Base-by-base conservation (phyloP, 1,140 invertebrate genomes). In the Camponotus floridanus region DNA sequence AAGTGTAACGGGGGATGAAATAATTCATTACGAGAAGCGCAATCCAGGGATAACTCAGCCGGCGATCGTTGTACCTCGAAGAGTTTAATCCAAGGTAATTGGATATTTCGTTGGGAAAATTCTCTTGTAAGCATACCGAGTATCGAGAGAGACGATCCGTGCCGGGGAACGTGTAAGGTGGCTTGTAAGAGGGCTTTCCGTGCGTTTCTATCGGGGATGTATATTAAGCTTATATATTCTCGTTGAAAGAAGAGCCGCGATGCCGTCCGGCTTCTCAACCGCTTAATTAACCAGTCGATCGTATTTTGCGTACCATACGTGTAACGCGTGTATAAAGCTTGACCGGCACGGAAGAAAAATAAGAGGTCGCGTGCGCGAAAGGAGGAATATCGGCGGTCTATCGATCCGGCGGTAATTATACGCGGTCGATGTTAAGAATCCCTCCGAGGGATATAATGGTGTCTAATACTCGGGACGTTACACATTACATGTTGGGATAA, bases 361-460 rank as follows among this genome's bases (percentile, higher is more conserved):
- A 83, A 73, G 55, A 68, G 68, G 68, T 36, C 68, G 51, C 18
- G 79, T 36, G 31, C 31, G 36, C 51, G 55, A 81, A 73, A 81
- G 67, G 51, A 81, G 55, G 67, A 81, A 71, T 45, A 81, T 73
- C 79, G 51, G 67, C 42, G 39, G 79, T 15, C 9, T 61, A 83
- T 83, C 79, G 79, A 83, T 74, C 79, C 55, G 45, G 45, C 55
- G 68, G 1, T 83, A 83, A 83, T 83, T 83, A 83, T 83, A 83
- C 39, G 26, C 67, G 79, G 67, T 81, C 67, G 79, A 81, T 81
- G 79, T 61, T 73, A 83, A 83, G 79, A 83, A 74, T 73, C 55
- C 55, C 68, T 59, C 42, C 18, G 79, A 74, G 51, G 39, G 39
- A 83, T 55, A 74, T 62, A 39, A 48, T 83, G 36, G 73, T 81